Conservation (phyloP, 2,113 vertebrate genomes). For the Pluvialis apricaria region DNA sequence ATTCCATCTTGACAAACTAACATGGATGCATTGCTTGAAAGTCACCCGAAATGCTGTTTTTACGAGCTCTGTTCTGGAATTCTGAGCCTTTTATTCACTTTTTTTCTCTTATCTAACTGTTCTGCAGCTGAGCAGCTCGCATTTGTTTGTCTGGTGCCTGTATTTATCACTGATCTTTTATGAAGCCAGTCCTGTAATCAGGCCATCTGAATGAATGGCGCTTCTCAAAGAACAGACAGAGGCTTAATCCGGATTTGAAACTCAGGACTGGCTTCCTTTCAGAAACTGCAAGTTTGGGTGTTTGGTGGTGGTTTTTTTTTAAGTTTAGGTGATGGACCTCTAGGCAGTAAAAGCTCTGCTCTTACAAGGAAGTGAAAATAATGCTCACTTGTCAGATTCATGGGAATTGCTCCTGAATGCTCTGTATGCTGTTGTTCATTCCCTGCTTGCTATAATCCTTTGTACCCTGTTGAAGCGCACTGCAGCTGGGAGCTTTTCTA, state of each 20-base stretch:
- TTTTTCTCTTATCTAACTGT: not conserved
- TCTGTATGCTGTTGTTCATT: not conserved
- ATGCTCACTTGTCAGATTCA: not conserved
- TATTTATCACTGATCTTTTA: not conserved
- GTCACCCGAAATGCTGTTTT: not conserved
- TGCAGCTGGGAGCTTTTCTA: not conserved
- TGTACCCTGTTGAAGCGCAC: not conserved
- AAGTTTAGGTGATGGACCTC: not conserved
- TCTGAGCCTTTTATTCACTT: not conserved
- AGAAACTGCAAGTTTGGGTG: not conserved
- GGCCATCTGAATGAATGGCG: not conserved
- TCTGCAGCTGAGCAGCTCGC: not conserved
- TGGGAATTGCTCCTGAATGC: not conserved
- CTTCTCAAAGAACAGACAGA: not conserved
- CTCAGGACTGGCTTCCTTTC: not conserved
- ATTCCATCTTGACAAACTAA: too few species aligned
- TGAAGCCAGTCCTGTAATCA: not conserved
- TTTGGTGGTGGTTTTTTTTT: too few species aligned
- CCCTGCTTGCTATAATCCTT: not conserved
- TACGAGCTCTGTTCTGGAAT: not conserved
- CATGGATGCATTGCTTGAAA: not conserved
- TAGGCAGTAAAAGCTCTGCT: not conserved
- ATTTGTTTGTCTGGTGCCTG: not conserved
- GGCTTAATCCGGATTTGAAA: not conserved
- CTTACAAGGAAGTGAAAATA: not conserved